A percentile compares a stretch with the other conserved stretches of the same genome.
phyloP scores from a whole-genome alignment of 2,888 invertebrate genomes.

The Limnephilus marmoratus region DNA sequence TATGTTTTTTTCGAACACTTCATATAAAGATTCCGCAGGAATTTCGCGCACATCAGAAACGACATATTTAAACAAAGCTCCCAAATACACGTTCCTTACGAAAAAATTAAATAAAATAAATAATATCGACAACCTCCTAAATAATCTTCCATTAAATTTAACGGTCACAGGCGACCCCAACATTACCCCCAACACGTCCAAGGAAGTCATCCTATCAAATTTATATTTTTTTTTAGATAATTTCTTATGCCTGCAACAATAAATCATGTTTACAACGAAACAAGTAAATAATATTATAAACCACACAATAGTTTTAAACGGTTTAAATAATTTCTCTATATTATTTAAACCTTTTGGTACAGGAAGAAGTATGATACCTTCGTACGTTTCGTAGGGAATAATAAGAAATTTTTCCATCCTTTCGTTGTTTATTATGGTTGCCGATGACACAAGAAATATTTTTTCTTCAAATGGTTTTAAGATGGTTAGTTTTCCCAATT shows the following conservation, averaged over 20 bases:
- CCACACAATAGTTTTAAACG: constrained; percentile 17
- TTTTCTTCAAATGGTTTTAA: constrained; percentile 28
- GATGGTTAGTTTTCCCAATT: background rate
- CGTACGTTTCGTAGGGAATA: background rate
- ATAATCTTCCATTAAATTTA: background rate
- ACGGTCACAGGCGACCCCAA: constrained; percentile 19
- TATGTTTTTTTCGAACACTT: background rate
- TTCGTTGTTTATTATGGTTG: background rate
- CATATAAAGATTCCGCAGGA: background rate
- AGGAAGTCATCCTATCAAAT: background rate
- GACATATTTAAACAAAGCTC: background rate
- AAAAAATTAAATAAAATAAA: constrained; percentile 30
- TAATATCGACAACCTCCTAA: background rate
- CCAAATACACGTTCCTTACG: constrained; percentile 19
- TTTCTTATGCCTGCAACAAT: background rate
- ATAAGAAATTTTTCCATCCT: background rate
- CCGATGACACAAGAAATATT: background rate
- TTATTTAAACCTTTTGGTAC: background rate
- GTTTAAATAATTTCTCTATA: constrained; percentile 44
- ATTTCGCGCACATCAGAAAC: background rate
- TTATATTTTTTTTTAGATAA: background rate
- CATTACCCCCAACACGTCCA: constrained; percentile 26
- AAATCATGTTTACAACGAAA: background rate
- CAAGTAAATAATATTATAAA: background rate
- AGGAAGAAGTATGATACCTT: background rate